Conservation (phyloP, 2,113 vertebrate species). For the Macrotis lagotis region DNA sequence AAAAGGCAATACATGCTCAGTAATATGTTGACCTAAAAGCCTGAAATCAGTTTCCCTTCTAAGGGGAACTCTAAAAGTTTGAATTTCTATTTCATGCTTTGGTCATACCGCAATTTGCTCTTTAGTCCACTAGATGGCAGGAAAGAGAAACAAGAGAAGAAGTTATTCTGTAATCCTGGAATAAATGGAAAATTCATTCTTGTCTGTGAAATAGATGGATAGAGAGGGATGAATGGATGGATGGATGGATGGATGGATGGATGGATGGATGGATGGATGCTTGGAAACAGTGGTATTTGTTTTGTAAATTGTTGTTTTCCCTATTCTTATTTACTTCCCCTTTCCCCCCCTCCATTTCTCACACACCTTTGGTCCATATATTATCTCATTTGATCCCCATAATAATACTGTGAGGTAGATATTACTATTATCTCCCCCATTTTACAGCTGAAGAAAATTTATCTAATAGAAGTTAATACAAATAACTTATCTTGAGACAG, state of each 20-base stretch:
- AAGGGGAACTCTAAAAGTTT: background rate
- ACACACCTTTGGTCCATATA: background rate
- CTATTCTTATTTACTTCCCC: background rate
- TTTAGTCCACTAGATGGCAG: background rate
- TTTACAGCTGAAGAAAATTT: background rate
- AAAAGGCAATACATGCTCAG: background rate
- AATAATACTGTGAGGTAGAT: background rate
- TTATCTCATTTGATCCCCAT: background rate
- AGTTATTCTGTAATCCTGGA: background rate
- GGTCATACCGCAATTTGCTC: background rate
- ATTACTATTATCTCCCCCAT: background rate
- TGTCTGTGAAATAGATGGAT: background rate
- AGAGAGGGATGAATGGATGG: background rate
- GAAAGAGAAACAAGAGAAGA: background rate
- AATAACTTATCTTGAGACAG: background rate
- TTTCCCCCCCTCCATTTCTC: background rate
- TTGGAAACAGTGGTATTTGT: background rate
- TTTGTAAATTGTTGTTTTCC: background rate
- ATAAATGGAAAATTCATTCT: background rate
- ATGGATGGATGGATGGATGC: background rate
- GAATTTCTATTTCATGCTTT: background rate
- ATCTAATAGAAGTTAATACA: background rate
- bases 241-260: background rate
- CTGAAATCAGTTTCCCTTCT: background rate
- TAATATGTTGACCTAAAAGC: background rate